Base-by-base conservation (phyloP, 92 coral and sea anemone genomes). In the Pocillopora meandrina region DNA sequence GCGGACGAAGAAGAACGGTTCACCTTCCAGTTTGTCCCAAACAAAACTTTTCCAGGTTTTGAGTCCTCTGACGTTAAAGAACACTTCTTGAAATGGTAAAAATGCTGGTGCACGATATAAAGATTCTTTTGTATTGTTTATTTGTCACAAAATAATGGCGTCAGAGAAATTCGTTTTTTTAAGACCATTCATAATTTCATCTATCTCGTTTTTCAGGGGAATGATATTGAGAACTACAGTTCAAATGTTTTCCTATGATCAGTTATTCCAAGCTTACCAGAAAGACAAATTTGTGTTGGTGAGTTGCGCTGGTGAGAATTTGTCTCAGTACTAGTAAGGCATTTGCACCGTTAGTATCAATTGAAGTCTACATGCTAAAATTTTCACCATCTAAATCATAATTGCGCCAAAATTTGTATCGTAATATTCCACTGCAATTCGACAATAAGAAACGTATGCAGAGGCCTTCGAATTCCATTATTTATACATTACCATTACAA, bases 211-310 rank as follows among this genome's bases (percentile, higher is more conserved):
- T 65, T 78, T 35, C 81, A 96, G 98, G 98, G 98, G 98, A 75
- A 92, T 96, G 98, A 33, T 75, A 55, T 80, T 87, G 60, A 89
- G 95, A 80, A 94, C 80, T 56, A 90, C 76, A 23, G 61, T 92
- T 56, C 98, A 94, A 91, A 94, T 94, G 98, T 96, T 90, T 76
- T 88, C 98, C 0, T 96, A 92, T 76, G 95, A 96, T 75, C 91
- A 94, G 87, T 89, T 92, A 65, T 96, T 96, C 74, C 96, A 92
- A 52, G 93, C 88, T n/a, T 94, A 96, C 72, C 93, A 96, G 88
- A 96, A 96, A 86, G 95, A 96, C 69, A 89, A 87, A 74, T 96
- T 96, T 90, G 90, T 92, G 23, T 83, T 90, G 98, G 98, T 96
- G 52, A 80, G 95, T 86, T 13, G 35, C 5, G 8, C 8, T 42